A percentile compares a stretch with the other conserved stretches of the same genome.
Evolutionary conservation across 2,113 vertebrate species (phyloP).

Genomic region (Ptychochromis oligacanthus): DNA sequence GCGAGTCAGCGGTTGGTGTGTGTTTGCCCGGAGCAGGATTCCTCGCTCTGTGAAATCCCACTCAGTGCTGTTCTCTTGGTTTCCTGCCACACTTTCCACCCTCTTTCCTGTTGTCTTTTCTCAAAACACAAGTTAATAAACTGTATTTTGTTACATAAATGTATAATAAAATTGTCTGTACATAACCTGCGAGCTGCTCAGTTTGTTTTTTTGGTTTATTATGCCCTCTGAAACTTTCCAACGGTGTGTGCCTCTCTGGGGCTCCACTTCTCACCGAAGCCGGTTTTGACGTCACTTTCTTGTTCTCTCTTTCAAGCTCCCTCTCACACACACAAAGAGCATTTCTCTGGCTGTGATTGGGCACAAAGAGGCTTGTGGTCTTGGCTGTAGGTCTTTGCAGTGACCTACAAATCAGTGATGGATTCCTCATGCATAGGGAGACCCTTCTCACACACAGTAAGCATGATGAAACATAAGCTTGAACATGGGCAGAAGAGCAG

Average conservation of each 20-base stretch:
- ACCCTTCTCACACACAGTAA: neutral
- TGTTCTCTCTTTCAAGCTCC: constrained; percentile 13
- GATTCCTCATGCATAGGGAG: neutral
- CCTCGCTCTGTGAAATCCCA: constrained; percentile 57
- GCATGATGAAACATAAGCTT: neutral
- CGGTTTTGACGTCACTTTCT: constrained; percentile 13
- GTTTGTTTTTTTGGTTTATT: neutral
- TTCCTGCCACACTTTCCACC: constrained; percentile 27
- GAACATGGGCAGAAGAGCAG: neutral
- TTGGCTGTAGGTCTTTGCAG: constrained; percentile 33
- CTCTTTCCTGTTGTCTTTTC: constrained; percentile 10
- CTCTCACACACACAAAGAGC: constrained; percentile 40
- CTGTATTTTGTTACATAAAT: constrained; percentile 71
- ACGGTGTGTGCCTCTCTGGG: neutral
- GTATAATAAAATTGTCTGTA: constrained; percentile 68
- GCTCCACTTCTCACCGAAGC: constrained; percentile 26
- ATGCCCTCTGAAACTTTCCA: neutral
- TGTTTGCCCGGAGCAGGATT: constrained; percentile 66
- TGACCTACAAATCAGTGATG: constrained; percentile 47
- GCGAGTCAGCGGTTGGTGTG: constrained; percentile 59
- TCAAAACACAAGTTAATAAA: constrained; percentile 25
- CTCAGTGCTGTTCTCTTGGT: constrained; percentile 46
- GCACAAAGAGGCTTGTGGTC: constrained; percentile 47
- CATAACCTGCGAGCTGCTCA: neutral
- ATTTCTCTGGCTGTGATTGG: constrained; percentile 57